These are phyloP conservation scores for Glareola pratincola DNA, from an alignment of 2,113 vertebrate species.

Conservation along the genomic window DNA sequence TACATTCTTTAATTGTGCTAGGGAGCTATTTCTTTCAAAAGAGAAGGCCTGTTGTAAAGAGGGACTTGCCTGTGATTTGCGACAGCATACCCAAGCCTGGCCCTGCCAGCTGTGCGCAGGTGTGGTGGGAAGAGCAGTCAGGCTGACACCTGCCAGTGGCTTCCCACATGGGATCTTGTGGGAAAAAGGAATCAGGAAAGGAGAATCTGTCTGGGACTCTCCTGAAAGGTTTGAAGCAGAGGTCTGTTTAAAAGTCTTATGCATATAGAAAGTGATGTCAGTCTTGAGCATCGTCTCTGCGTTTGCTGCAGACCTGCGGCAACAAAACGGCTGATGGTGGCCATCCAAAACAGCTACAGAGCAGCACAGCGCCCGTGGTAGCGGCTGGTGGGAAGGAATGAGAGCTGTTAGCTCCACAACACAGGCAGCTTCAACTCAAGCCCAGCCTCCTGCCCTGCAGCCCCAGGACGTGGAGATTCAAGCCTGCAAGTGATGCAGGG, in stretches of 20 bases:
- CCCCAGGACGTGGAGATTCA: accelerated
- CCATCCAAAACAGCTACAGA: neutral
- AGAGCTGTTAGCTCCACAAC: neutral
- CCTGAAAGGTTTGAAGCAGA: neutral
- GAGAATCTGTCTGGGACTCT: neutral
- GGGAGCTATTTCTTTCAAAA: neutral
- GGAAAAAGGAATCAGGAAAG: neutral
- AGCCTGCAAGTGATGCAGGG: neutral
- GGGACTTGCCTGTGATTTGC: neutral
- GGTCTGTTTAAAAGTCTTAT: neutral
- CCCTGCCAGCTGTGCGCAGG: neutral
- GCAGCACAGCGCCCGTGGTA: accelerated
- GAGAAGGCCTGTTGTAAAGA: neutral
- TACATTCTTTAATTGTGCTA: neutral
- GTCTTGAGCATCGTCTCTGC: neutral
- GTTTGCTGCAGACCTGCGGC: neutral
- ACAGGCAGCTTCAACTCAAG: neutral
- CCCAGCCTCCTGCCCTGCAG: neutral
- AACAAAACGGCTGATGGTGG: accelerated
- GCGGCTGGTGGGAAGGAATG: neutral
- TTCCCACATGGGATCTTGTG: neutral
- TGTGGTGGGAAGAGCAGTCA: neutral
- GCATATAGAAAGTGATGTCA: accelerated
- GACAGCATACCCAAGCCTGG: neutral
- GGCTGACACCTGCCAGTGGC: accelerated